Percentiles rank a stretch among this genome's conserved stretches.
These are phyloP conservation scores for Rhagoletis pomonella DNA, from an alignment of 1,140 invertebrate genomes.

Conservation along the genomic window DNA sequence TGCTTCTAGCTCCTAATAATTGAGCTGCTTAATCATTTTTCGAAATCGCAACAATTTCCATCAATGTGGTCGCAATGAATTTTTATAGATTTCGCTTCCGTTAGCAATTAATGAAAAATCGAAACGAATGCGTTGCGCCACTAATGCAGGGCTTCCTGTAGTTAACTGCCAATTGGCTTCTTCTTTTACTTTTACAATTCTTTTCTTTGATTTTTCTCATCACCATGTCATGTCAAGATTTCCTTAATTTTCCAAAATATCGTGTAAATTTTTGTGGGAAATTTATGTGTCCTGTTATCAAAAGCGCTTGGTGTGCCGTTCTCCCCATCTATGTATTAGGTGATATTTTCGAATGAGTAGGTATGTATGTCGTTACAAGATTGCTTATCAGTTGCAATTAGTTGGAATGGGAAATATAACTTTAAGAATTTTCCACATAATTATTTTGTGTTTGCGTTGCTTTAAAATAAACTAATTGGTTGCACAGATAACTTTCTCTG, in stretches of 20 bases:
- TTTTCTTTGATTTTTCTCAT: background rate
- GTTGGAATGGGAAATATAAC: background rate
- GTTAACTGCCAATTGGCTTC: background rate
- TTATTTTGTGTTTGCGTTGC: background rate
- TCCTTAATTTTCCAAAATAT: background rate
- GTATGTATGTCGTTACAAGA: background rate
- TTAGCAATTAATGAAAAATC: slow-evolving; percentile 31
- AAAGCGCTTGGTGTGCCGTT: background rate
- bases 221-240: background rate
- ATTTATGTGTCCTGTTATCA: slow-evolving; percentile 35
- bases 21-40: background rate
- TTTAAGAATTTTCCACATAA: background rate
- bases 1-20: background rate
- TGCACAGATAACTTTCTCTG: too few relatives aligned
- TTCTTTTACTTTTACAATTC: background rate
- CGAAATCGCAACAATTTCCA: slow-evolving; percentile 31
- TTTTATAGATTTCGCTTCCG: slow-evolving; percentile 30
- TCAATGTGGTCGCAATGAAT: background rate
- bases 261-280: background rate
- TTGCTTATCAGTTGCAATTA: slow-evolving; percentile 34
- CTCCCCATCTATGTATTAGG: too few relatives aligned
- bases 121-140: background rate
- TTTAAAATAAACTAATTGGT: background rate
- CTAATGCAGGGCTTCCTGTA: slow-evolving; percentile 1
- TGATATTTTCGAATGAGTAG: background rate